These are phyloP conservation scores for Eucidaris tribuloides DNA, from an alignment of 35 echinoderm and acorn worm species.

Conservation along the genomic window DNA sequence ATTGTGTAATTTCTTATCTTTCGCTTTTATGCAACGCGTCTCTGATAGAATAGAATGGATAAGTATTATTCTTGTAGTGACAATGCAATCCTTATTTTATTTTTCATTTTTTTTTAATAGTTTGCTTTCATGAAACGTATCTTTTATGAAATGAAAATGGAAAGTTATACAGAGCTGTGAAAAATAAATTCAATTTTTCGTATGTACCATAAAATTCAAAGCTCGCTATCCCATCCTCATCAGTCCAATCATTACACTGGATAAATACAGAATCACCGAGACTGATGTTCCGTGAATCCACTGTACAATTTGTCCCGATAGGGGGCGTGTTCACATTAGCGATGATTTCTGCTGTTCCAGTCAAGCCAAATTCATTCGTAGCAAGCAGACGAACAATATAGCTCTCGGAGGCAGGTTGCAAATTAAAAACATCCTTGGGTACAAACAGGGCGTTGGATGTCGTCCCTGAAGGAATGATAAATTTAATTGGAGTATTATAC, in stretches of 20 bases:
- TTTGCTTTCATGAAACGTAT: too few relatives aligned
- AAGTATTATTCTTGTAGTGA: background rate
- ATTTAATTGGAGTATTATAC: background rate
- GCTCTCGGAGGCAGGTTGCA: background rate
- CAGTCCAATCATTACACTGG: slow-evolving; percentile 8
- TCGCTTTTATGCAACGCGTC: background rate
- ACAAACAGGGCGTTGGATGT: slow-evolving; percentile 6
- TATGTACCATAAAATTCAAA: slow-evolving; percentile 45
- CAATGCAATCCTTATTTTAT: background rate
- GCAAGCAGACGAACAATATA: slow-evolving; percentile 7
- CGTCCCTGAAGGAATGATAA: background rate
- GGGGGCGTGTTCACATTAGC: slow-evolving; percentile 35
- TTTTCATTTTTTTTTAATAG: background rate
- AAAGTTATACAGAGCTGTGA: background rate
- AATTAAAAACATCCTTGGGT: background rate
- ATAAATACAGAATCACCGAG: slow-evolving; percentile 1
- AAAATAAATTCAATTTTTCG: background rate
- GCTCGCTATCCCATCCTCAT: slow-evolving; percentile 26
- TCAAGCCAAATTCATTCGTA: background rate
- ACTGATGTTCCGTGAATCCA: background rate
- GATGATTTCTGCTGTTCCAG: slow-evolving; percentile 19
- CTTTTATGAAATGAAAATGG: background rate
- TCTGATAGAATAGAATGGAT: background rate
- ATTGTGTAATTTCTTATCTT: too few relatives aligned
- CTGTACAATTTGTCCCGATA: background rate